Evolutionary conservation across 35 echinoderm and acorn worm species (phyloP).

Genomic region (Hemicentrotus pulcherrimus): DNA sequence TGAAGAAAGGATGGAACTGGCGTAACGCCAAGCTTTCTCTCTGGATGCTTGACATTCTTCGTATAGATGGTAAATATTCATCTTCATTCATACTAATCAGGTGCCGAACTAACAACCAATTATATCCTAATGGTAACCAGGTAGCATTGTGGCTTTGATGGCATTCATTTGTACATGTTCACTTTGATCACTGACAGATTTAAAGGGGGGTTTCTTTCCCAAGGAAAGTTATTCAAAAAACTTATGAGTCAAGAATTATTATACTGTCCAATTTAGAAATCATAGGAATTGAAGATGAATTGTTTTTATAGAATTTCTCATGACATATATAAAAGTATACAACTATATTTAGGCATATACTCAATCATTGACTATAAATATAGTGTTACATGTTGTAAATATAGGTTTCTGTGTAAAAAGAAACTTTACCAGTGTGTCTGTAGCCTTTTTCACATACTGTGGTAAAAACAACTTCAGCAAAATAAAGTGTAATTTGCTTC

Average conservation of each 20-base stretch:
- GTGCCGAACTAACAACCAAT: not conserved
- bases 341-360: not conserved
- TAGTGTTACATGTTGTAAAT: too few relatives aligned
- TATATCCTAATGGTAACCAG: not conserved
- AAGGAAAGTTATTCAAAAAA: too few relatives aligned
- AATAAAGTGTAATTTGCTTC: too few relatives aligned
- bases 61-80: constrained; percentile 34
- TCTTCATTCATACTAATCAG: not conserved
- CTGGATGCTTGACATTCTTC: constrained; percentile 48
- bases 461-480: too few relatives aligned
- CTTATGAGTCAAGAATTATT: not conserved
- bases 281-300: not conserved
- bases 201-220: too few relatives aligned
- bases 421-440: too few relatives aligned
- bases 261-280: not conserved
- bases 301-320: not conserved
- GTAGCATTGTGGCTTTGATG: not conserved
- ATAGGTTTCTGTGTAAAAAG: not conserved
- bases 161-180: not conserved
- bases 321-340: not conserved
- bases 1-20: constrained; percentile 47
- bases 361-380: not conserved
- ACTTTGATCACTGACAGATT: not conserved
- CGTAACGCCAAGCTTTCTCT: constrained; percentile 17
- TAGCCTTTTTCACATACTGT: too few relatives aligned